These are phyloP conservation scores for Ischnura elegans DNA, from an alignment of 2,888 invertebrate species.

Conservation along the genomic window DNA sequence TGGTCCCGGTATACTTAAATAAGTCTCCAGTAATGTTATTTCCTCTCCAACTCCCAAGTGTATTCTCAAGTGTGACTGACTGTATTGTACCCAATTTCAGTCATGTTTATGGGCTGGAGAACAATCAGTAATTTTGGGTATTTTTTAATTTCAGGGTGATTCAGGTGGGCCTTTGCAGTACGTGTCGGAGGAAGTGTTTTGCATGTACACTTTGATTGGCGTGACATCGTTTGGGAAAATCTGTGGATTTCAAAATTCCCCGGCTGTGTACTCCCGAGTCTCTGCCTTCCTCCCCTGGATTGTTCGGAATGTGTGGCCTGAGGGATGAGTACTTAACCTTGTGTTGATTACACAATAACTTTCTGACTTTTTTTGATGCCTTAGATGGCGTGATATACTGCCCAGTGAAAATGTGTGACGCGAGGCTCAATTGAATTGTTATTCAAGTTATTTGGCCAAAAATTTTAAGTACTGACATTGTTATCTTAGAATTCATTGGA, in stretches of 20 bases:
- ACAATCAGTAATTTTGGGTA: neutral
- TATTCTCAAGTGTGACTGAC: too few relatives aligned
- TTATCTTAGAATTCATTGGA: too few relatives aligned
- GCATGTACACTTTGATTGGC: conserved; percentile 77
- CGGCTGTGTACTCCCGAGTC: conserved; percentile 77
- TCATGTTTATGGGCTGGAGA: too few relatives aligned
- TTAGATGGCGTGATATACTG: too few relatives aligned
- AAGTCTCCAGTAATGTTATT: too few relatives aligned
- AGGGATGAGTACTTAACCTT: neutral
- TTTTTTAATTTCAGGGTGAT: conserved; percentile 76
- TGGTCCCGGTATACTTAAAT: too few relatives aligned
- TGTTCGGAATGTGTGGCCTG: conserved; percentile 76
- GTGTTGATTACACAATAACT: neutral
- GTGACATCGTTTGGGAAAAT: conserved; percentile 78
- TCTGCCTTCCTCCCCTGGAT: conserved; percentile 77
- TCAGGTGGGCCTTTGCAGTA: conserved; percentile 78
- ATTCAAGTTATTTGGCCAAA: too few relatives aligned
- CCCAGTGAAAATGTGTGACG: too few relatives aligned
- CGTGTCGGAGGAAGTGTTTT: conserved; percentile 71
- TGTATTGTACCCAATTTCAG: too few relatives aligned
- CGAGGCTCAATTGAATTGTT: too few relatives aligned
- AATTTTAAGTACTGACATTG: too few relatives aligned
- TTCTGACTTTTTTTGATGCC: neutral
- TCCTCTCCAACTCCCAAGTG: too few relatives aligned
- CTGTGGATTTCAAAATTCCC: conserved; percentile 77